These are phyloP conservation scores for Tubulanus polymorphus DNA, from an alignment of 2,888 invertebrate genomes.

Conservation along the genomic window DNA sequence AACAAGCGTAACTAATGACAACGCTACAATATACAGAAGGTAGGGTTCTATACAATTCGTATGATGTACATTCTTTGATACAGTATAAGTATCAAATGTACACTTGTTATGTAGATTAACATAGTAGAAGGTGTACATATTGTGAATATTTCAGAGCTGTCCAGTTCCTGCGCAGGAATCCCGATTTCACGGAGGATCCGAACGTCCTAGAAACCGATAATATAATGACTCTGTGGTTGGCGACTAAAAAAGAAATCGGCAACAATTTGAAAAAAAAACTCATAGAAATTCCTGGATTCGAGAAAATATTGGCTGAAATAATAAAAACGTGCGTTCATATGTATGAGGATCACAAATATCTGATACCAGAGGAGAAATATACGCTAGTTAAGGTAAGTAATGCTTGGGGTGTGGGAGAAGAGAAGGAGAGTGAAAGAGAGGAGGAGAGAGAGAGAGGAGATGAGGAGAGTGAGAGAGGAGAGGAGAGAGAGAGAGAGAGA, in stretches of 20 bases:
- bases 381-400: slow-evolving; percentile 83
- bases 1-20: slow-evolving; percentile 96
- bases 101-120: too few relatives aligned
- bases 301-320: slow-evolving; percentile 89
- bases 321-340: slow-evolving; percentile 94
- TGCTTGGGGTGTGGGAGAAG: slow-evolving; percentile 52
- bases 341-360: slow-evolving; percentile 93
- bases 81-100: too few relatives aligned
- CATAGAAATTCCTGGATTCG: slow-evolving; percentile 62
- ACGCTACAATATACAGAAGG: slow-evolving; percentile 94
- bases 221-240: slow-evolving; percentile 97
- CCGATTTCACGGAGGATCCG: slow-evolving; percentile 78
- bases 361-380: slow-evolving; percentile 92
- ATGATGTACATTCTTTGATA: too few relatives aligned
- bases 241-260: slow-evolving; percentile 94
- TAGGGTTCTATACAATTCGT: too few relatives aligned
- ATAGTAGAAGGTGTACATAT: too few relatives aligned
- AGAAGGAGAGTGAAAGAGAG: not conserved
- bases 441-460: not conserved
- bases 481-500: slow-evolving; percentile 2
- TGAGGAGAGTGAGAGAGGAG: not conserved
- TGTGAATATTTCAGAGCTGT: slow-evolving; percentile 15
- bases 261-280: slow-evolving; percentile 81
- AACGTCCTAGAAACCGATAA: slow-evolving; percentile 66
- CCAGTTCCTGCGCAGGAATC: slow-evolving; percentile 12